Percentiles rank a stretch among this genome's conserved stretches.
Conservation (phyloP, 2,888 invertebrate genomes). For the Latheticus oryzae region DNA sequence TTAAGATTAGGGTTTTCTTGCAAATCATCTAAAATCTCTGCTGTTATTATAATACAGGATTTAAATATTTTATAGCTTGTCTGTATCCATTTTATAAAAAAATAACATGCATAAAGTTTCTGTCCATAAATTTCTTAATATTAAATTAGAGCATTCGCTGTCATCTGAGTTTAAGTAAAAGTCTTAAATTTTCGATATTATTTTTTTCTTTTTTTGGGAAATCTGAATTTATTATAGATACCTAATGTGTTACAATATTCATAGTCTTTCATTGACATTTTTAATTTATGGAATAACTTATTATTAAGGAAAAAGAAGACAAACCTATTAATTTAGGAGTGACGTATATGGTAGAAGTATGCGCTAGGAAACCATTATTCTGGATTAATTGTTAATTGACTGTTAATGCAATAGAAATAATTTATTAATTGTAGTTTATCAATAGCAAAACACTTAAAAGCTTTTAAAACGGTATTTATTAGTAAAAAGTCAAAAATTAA, state of each 20-base stretch:
- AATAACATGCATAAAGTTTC: no score
- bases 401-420: neutral
- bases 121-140: no score
- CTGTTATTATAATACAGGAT: no score
- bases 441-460: slow-evolving; percentile 9
- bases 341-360: no score
- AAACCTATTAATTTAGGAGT: no score
- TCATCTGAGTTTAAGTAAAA: slow-evolving; percentile 1
- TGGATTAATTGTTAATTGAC: slow-evolving; percentile 6
- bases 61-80: no score
- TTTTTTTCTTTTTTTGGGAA: neutral
- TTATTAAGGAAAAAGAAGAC: no score
- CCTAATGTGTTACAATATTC: slow-evolving; percentile 1
- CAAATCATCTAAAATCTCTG: no score
- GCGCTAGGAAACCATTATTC: slow-evolving; percentile 3
- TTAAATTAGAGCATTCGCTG: neutral
- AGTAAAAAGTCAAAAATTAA: slow-evolving; percentile 30
- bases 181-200: neutral
- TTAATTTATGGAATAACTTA: no score
- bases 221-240: slow-evolving; percentile 1
- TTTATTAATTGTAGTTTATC: slow-evolving; percentile 17
- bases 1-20: slow-evolving; percentile 4
- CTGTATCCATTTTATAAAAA: no score
- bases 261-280: neutral
- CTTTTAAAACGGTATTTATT: slow-evolving; percentile 19